Percentiles rank a stretch among this genome's conserved stretches.
Evolutionary conservation across 2,888 invertebrate species (phyloP).

Genomic region (Apeira syringaria): DNA sequence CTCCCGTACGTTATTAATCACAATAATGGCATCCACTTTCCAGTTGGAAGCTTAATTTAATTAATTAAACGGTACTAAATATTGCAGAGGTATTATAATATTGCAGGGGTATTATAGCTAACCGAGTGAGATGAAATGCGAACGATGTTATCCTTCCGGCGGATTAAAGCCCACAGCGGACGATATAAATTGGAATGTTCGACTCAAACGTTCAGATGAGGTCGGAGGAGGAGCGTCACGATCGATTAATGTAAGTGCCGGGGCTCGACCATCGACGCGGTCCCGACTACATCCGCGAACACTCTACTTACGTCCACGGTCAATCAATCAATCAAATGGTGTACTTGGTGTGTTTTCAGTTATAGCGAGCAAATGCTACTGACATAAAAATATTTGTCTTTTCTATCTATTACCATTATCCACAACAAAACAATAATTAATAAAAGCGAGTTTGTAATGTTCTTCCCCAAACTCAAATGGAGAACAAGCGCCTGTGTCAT

Average conservation of each 20-base stretch:
- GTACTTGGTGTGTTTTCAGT: too few species aligned
- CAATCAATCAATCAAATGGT: too few species aligned
- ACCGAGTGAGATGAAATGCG: constrained; percentile 71
- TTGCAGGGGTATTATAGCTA: constrained; percentile 60
- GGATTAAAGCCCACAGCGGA: constrained; percentile 65
- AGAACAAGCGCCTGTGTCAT: too few species aligned
- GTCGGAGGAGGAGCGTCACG: constrained; percentile 52
- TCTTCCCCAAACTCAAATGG: too few species aligned
- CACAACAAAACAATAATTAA: too few species aligned
- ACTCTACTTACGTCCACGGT: too few species aligned
- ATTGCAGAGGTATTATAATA: constrained; percentile 65
- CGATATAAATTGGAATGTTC: constrained; percentile 73
- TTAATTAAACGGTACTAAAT: constrained; percentile 73
- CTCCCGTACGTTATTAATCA: constrained; percentile 61
- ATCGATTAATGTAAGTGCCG: constrained; percentile 63
- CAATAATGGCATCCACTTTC: constrained; percentile 64
- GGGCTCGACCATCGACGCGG: too few species aligned
- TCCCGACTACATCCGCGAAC: too few species aligned
- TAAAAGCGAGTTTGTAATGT: too few species aligned
- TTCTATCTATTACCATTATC: too few species aligned
- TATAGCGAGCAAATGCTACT: too few species aligned
- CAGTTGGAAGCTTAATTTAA: constrained; percentile 64
- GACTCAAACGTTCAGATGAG: constrained; percentile 60
- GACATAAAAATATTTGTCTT: too few species aligned
- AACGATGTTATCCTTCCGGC: constrained; percentile 75